Percentiles rank a stretch among this genome's conserved stretches.
phyloP scores from a whole-genome alignment of 2,113 vertebrate genomes.

The Sterrhoptilus dennistouni region DNA sequence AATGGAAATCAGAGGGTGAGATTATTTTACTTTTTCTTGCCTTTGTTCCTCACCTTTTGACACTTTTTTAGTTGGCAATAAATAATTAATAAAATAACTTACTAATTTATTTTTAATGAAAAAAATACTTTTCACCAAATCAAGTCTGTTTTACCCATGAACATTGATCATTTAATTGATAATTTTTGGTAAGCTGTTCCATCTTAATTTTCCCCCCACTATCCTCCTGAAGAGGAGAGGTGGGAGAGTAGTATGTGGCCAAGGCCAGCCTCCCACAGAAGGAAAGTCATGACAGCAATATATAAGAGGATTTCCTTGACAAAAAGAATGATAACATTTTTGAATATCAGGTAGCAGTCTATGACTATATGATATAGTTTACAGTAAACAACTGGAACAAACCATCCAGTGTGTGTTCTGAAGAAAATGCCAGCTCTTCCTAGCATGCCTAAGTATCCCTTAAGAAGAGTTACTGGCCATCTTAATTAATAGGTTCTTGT shows the following conservation, averaged over 20 bases:
- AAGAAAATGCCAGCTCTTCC: neutral
- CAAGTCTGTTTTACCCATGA: neutral
- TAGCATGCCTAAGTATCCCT: fast-evolving
- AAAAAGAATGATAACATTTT: neutral
- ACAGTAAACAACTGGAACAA: neutral
- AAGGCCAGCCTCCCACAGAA: neutral
- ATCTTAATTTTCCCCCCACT: neutral
- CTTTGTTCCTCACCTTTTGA: neutral
- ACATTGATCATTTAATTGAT: neutral
- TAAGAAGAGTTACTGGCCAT: neutral
- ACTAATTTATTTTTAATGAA: neutral
- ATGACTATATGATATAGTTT: neutral
- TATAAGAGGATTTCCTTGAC: neutral
- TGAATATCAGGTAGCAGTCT: neutral
- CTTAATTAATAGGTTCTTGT: neutral
- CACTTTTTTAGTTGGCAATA: neutral
- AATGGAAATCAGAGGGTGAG: neutral
- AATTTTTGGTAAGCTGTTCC: neutral
- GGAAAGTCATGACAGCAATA: neutral
- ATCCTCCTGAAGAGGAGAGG: neutral
- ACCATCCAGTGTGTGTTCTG: too few relatives aligned
- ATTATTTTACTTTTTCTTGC: neutral
- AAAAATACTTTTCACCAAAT: neutral
- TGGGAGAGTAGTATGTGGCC: fast-evolving
- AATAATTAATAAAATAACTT: neutral